Evolutionary conservation across 2,113 vertebrate species (phyloP).

Genomic region (Peucedramus taeniatus): DNA sequence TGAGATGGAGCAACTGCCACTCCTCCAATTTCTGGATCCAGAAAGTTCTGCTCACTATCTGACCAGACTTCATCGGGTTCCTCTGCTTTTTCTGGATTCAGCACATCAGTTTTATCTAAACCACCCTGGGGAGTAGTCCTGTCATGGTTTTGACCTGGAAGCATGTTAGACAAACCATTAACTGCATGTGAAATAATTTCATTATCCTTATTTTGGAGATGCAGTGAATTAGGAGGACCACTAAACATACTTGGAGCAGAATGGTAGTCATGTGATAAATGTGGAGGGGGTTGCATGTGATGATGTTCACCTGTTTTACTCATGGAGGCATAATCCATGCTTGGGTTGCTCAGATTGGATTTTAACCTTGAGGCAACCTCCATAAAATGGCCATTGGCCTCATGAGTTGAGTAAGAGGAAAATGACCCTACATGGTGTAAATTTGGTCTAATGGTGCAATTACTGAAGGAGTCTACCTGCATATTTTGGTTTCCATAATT

Average conservation of each 20-base stretch:
- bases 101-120: constrained; percentile 67
- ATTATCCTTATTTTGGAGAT: constrained; percentile 80
- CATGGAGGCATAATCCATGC: constrained; percentile 73
- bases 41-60: constrained; percentile 95
- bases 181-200: constrained; percentile 71
- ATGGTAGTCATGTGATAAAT: constrained; percentile 68
- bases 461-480: constrained; percentile 83
- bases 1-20: constrained; percentile 96
- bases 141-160: constrained; percentile 74
- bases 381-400: constrained; percentile 76
- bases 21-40: constrained; percentile 93
- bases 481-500: constrained; percentile 81
- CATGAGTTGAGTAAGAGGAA: constrained; percentile 71
- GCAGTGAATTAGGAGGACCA: constrained; percentile 75
- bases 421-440: constrained; percentile 76
- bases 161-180: constrained; percentile 75
- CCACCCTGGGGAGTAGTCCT: constrained; percentile 72
- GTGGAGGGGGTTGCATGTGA: constrained; percentile 74
- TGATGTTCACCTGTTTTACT: constrained; percentile 79
- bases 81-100: constrained; percentile 67
- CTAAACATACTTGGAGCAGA: constrained; percentile 69
- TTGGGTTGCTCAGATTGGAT: constrained; percentile 62
- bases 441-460: constrained; percentile 74
- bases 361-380: constrained; percentile 76
- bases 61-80: constrained; percentile 91